Evolutionary conservation across 2,888 invertebrate species (phyloP).

Genomic region (Scaptomyza tumidula): DNA sequence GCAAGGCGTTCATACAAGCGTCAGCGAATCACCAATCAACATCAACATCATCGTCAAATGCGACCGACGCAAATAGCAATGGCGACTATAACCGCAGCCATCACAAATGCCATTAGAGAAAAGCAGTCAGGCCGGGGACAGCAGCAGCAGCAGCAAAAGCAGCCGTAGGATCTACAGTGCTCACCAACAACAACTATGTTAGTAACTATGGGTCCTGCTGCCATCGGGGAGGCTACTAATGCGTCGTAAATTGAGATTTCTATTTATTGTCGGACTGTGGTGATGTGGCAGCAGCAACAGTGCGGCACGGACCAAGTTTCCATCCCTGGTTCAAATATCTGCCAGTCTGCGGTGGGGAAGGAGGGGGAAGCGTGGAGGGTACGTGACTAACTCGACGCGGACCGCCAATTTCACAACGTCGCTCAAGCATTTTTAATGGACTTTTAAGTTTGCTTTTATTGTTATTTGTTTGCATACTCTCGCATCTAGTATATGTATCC

Average conservation of each 20-base stretch:
- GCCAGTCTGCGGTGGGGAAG: conserved; percentile 19
- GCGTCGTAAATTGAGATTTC: conserved; percentile 79
- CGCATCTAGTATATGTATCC: background rate
- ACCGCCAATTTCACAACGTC: conserved; percentile 70
- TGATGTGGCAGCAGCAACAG: conserved; percentile 42
- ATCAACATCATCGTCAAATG: conserved; percentile 74
- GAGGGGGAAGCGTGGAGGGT: conserved; percentile 1
- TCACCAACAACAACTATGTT: conserved; percentile 45
- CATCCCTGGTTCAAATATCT: conserved; percentile 42
- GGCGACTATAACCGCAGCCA: conserved; percentile 74
- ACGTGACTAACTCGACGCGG: conserved; percentile 59
- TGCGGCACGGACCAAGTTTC: conserved; percentile 4
- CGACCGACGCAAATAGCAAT: conserved; percentile 46
- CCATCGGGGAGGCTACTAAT: conserved; percentile 55
- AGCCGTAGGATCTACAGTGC: background rate
- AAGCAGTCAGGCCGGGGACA: conserved; percentile 42
- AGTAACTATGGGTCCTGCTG: conserved; percentile 13
- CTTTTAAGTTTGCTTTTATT: conserved; percentile 78
- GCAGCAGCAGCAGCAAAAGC: conserved; percentile 22
- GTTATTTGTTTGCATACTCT: conserved; percentile 53
- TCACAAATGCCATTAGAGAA: conserved; percentile 76
- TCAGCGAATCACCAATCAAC: conserved; percentile 75
- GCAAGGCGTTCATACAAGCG: conserved; percentile 53
- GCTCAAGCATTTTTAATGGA: conserved; percentile 79
- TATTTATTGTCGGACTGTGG: conserved; percentile 72